Evolutionary conservation across 37 sponge, comb jelly and placozoan genomes (phyloP).

Genomic region (Cladorhizidae sp.): DNA sequence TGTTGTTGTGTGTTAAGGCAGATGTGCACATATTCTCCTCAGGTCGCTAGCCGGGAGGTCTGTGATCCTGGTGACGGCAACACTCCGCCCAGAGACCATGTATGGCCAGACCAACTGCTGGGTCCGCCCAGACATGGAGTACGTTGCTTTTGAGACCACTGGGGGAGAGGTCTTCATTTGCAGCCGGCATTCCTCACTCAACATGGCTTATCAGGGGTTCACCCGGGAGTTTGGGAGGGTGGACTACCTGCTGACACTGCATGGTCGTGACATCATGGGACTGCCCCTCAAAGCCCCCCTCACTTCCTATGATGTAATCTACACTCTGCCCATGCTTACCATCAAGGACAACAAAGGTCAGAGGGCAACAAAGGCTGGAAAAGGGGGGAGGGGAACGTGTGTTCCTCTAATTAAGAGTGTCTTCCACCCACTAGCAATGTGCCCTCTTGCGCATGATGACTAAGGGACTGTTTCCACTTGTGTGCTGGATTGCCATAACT

Average conservation of each 20-base stretch:
- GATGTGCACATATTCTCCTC: too few species aligned
- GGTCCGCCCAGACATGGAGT: slow-evolving; percentile 88
- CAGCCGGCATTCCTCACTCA: slow-evolving; percentile 82
- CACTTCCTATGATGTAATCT: slow-evolving; percentile 86
- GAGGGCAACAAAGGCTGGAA: too few species aligned
- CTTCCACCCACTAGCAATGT: too few species aligned
- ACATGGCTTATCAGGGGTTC: slow-evolving; percentile 96
- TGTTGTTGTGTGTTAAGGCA: too few species aligned
- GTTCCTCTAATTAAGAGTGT: too few species aligned
- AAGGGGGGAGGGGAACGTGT: too few species aligned
- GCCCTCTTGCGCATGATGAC: too few species aligned
- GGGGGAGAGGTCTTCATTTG: slow-evolving; percentile 84
- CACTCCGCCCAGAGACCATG: slow-evolving; percentile 99
- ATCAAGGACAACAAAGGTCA: slow-evolving; percentile 95
- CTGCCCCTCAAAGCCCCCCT: slow-evolving; percentile 94
- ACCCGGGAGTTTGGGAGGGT: slow-evolving; percentile 84
- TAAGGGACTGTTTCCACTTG: too few species aligned
- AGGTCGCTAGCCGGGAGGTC: slow-evolving; percentile 70
- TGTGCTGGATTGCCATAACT: too few species aligned
- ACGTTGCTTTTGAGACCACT: slow-evolving; percentile 76
- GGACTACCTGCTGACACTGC: slow-evolving; percentile 63
- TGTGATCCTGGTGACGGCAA: slow-evolving; percentile 95
- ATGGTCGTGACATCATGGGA: slow-evolving; percentile 94
- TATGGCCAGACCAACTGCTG: slow-evolving; percentile 99
- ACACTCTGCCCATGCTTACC: slow-evolving; percentile 98